These are phyloP conservation scores for Etheostoma nigrum DNA, from an alignment of 2,797 vertebrate species.

Conservation along the genomic window DNA sequence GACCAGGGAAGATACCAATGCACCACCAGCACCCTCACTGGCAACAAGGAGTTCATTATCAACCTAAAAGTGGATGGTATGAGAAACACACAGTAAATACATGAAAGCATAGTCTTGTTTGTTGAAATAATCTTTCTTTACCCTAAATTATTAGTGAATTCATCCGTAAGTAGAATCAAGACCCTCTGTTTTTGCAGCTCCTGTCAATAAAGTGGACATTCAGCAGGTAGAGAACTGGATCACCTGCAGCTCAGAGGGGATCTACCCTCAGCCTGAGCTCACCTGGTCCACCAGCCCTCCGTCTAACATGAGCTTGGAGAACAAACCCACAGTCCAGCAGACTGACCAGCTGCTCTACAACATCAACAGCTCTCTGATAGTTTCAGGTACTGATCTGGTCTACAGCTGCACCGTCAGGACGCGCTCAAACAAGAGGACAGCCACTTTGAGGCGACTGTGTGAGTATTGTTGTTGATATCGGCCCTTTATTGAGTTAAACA, in stretches of 20 bases:
- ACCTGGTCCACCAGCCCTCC: conserved; percentile 49
- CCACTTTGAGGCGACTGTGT: background rate
- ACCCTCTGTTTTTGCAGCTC: conserved; percentile 42
- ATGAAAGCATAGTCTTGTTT: no score
- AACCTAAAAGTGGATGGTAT: conserved; percentile 69
- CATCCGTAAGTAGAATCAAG: no score
- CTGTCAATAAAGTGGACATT: conserved; percentile 41
- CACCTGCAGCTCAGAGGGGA: conserved; percentile 51
- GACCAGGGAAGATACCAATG: conserved; percentile 82
- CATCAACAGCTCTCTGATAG: conserved; percentile 60
- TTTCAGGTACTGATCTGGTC: background rate
- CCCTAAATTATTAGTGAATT: no score
- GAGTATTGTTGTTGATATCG: no score
- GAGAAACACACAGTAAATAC: conserved; percentile 4
- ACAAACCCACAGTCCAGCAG: accelerated
- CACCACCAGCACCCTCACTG: conserved; percentile 63
- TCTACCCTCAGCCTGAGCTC: conserved; percentile 64
- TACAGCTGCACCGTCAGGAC: conserved; percentile 48
- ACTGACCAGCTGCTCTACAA: conserved; percentile 41
- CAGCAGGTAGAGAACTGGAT: conserved; percentile 28
- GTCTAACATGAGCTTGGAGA: accelerated
- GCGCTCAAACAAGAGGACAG: background rate
- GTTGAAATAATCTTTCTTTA: no score
- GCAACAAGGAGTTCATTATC: conserved; percentile 5
- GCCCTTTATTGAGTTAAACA: no score